Percentiles rank a stretch among this genome's conserved stretches.
phyloP scores from a whole-genome alignment of 2,888 invertebrate genomes.

The Lutraria lutraria region DNA sequence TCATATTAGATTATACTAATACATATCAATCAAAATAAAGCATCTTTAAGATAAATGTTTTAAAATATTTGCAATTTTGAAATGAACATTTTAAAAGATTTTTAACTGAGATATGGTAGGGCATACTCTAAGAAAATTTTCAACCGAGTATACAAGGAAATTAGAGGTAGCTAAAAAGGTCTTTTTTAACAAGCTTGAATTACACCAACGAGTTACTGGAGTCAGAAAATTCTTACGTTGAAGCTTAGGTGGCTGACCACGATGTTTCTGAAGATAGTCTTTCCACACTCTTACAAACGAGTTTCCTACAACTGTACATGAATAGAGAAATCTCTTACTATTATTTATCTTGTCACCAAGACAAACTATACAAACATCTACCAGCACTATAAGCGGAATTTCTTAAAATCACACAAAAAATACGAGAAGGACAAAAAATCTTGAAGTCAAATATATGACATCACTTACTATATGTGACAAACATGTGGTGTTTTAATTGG shows the following conservation, averaged over 20 bases:
- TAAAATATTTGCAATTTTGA: too few species aligned
- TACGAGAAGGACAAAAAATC: neutral
- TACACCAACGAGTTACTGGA: slow-evolving; percentile 31
- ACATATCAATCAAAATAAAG: too few species aligned
- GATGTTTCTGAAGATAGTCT: slow-evolving; percentile 73
- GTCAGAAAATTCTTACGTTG: slow-evolving; percentile 65
- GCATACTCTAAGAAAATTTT: neutral
- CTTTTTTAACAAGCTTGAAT: slow-evolving; percentile 28
- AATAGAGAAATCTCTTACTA: slow-evolving; percentile 31
- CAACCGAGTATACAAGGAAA: slow-evolving; percentile 23
- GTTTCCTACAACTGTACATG: slow-evolving; percentile 75
- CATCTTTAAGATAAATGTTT: too few species aligned
- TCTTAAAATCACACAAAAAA: neutral
- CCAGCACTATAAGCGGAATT: neutral
- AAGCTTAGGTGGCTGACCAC: slow-evolving; percentile 65
- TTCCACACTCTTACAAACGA: slow-evolving; percentile 77
- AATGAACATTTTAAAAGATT: too few species aligned
- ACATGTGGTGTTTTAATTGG: too few species aligned
- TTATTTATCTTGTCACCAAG: neutral
- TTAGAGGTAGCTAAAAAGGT: slow-evolving; percentile 51
- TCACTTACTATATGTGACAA: too few species aligned
- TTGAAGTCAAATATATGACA: too few species aligned
- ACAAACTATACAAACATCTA: neutral
- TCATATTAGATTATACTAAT: too few species aligned
- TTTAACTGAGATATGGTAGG: too few species aligned